Conservation (phyloP, 2,888 invertebrate genomes). For the Embidobia sp. region DNA sequence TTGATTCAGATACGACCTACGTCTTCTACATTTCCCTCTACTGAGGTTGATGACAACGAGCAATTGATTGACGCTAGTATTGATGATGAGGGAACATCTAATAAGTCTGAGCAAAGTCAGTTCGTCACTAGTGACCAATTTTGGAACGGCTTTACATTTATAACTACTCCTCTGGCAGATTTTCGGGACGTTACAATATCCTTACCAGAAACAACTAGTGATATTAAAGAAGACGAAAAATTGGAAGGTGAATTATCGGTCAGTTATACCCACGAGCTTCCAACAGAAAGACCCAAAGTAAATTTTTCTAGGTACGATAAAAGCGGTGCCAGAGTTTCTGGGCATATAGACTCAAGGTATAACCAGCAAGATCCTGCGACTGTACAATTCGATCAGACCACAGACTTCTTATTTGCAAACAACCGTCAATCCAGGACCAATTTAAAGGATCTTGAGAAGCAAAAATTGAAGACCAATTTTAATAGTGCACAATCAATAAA, state of each 20-base stretch:
- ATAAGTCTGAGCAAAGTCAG: conserved; percentile 24
- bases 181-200: not conserved
- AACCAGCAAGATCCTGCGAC: conserved; percentile 51
- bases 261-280: too few species aligned
- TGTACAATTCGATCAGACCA: conserved; percentile 44
- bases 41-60: conserved; percentile 13
- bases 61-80: not conserved
- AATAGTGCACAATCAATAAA: conserved; percentile 58
- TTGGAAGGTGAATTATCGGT: too few species aligned
- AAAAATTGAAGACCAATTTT: not conserved
- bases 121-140: conserved; percentile 61
- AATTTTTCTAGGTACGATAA: conserved; percentile 52
- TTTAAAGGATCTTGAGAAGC: conserved; percentile 6
- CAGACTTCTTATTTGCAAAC: conserved; percentile 5
- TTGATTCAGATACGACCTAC: conserved; percentile 72
- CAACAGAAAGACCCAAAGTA: conserved; percentile 2
- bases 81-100: not conserved
- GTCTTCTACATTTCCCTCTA: conserved; percentile 57
- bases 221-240: conserved; percentile 6
- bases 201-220: not conserved
- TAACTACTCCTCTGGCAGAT: not conserved
- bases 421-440: conserved; percentile 58
- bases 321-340: conserved; percentile 43
- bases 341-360: conserved; percentile 1
- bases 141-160: conserved; percentile 69